Evolutionary conservation across 1,140 invertebrate species (phyloP), one percentile per base, ranked within the genome.

Genomic region (Palaemon carinicauda): DNA sequence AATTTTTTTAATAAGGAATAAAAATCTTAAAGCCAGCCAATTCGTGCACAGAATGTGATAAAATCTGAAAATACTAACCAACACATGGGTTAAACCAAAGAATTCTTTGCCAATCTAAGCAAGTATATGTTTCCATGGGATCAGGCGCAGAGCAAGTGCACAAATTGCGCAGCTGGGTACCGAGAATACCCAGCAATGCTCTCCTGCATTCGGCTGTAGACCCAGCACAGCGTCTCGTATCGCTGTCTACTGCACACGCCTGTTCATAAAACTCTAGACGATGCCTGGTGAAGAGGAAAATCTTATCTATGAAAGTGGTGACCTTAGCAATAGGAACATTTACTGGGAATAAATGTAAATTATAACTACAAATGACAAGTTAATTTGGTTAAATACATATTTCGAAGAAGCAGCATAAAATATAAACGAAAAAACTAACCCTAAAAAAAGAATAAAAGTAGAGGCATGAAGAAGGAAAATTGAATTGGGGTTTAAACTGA

Each of bases 81-180:
- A 97, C 96, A 91, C 96, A 97, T 9, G 96, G 96, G 91, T 97
- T 97, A 74, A 97, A 94, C 96, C 96, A 97, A 5, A 97, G 93
- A n/a, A 97, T 93, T 69, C 96, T 91, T 89, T 97, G 96, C 96
- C 96, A 97, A 56, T 96, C 96, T 3, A 97, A 92, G 89, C 96
- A 97, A 86, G 96, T 95, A 91, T 96, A 96, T 0, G 97, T 91
- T 90, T 96, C 95, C 17, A 94, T 94, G 89, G 95, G 93, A 91
- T 97, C 96, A 0, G 95, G 95, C 5, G 95, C 95, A 1, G 77
- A 74, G 91, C 96, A 97, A 51, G 95, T 95, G 91, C 96, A 97
- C 56, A 94, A 95, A 1, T 95, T 95, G 88, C 96, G 92, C 24
- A 97, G 92, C 90, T 96, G 95, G 5, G 96, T 97, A 12, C 96